phyloP scores from a whole-genome alignment of 1,140 invertebrate species.

The Zaprionus ornatus region DNA sequence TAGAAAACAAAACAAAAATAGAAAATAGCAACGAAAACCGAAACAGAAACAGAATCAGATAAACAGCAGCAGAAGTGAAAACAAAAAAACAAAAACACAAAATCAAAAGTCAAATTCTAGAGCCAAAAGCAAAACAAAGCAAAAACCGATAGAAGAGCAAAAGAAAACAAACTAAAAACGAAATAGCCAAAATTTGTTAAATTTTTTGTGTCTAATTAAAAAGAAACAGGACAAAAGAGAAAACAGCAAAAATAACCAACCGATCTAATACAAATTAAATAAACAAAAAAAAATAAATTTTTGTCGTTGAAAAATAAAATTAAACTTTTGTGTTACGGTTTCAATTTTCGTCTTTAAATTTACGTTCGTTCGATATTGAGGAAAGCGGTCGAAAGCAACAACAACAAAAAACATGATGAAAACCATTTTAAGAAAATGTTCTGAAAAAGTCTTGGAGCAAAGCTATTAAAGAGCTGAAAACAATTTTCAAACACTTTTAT shows the following conservation, averaged over 20 bases:
- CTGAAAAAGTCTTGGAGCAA: constrained; percentile 59
- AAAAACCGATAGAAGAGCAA: constrained; percentile 40
- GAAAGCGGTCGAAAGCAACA: constrained; percentile 46
- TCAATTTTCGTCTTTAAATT: constrained; percentile 72
- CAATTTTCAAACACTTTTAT: constrained; percentile 71
- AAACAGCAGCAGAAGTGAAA: constrained; percentile 2
- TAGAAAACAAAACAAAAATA: constrained; percentile 40
- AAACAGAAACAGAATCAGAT: constrained; percentile 48
- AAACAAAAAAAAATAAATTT: constrained; percentile 37
- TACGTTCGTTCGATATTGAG: constrained; percentile 55
- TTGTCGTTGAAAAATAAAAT: constrained; percentile 63
- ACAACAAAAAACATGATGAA: constrained; percentile 48
- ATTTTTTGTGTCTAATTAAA: constrained; percentile 69
- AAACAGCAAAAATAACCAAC: constrained; percentile 4
- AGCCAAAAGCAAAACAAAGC: constrained; percentile 44
- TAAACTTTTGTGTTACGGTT: constrained; percentile 65
- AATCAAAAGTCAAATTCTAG: constrained; percentile 51
- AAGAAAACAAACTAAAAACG: constrained; percentile 44
- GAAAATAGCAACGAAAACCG: constrained; percentile 61
- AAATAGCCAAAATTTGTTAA: constrained; percentile 82
- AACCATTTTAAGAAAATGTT: constrained; percentile 61
- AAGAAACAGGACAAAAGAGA: constrained; percentile 25
- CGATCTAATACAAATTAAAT: constrained; percentile 19
- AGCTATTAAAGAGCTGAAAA: constrained; percentile 52
- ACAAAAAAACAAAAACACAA: constrained; percentile 33